Base-by-base conservation (phyloP, 2,797 vertebrate genomes). In the Siniperca scherzeri region DNA sequence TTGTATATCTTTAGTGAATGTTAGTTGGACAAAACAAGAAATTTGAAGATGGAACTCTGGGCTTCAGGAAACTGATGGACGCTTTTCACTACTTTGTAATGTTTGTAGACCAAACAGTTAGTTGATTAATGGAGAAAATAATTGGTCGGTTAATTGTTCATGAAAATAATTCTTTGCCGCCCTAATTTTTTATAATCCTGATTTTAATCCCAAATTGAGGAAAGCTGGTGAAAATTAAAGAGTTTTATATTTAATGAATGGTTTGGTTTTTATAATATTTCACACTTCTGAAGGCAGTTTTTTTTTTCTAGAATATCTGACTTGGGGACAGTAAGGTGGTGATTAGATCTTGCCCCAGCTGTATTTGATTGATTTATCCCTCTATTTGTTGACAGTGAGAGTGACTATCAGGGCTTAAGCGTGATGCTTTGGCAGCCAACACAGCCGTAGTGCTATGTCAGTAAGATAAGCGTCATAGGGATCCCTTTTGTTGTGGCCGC, bases 291-390 rank as follows among this genome's bases (percentile, higher is more conserved):
- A 6, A 3, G 21, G 13, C 30, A 30, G 30, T 10, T n/a, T 10
- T 56, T 56, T 56, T 30, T 70, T 33, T 52, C 0, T 53, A 40
- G 17, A 50, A 1, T 48, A 73, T 66, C 55, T 21, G 38, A 72
- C 25, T 55, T 66, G 0, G 3, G 77, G 11, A 73, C 50, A 16
- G 44, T 14, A 11, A 75, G 56, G 44, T 85, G 69, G 22, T 74
- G 74, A 90, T 87, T 67, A 68, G 67, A 84, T 72, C 75, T 66
- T 9, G 33, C 22, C 60, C 56, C 70, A 81, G 75, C 30, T 84
- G 71, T 83, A 78, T 82, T 92, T 89, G 83, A 93, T 94, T 94
- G 91, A 90, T 90, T 92, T 89, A 87, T 86, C 83, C 64, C 16
- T 64, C 25, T 72, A 73, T 83, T 86, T 90, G 87, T 88, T 89